Base-by-base conservation (phyloP, 2,113 vertebrate species). In the Sterrhoptilus dennistouni region DNA sequence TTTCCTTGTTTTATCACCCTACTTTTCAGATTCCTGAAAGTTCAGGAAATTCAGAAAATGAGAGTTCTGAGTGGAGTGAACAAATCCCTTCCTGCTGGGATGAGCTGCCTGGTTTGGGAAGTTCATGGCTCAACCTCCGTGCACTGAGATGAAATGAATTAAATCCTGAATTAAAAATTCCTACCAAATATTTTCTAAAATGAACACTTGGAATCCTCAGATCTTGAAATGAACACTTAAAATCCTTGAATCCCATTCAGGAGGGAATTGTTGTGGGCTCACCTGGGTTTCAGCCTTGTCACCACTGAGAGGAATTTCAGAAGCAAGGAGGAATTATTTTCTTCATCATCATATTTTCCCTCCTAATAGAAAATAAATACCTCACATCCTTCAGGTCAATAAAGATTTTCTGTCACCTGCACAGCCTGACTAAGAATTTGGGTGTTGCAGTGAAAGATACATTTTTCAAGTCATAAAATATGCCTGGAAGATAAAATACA, bases 391-490 rank as follows among this genome's bases (percentile, higher is more conserved):
- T 77, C 45, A 69, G 36, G 45, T 36, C 80, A 35, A 0, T 90
- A 49, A 83, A 79, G 35, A 56, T 83, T 91, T 75, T 75, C 38
- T n/a, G 1, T 79, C 49, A 35, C 71, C 61, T 76, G 70, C 52
- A 15, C 17, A 76, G 27, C 61, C 78, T 35, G 38, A n/a, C 40
- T 29, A 10, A 63, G 47, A 66, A 35, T 75, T 85, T 63, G 65
- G 21, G 52, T 80, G 45, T 75, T 84, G 19, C 25, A 70, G 70
- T 42, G 29, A 82, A 80, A 76, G 42, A 76, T 75, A 12, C 6
- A 14, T 74, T 86, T 86, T 85, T 35, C 31, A 54, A 66, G 68
- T 50, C 42, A 54, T 65, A 49, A 94, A 94, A 81, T 59, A 6
- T 0, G 27, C 36, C 36, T 83, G 52, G 9, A 65, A 36, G 56